Conservation (phyloP, 2,888 invertebrate genomes). For the Cantharis nigra region DNA sequence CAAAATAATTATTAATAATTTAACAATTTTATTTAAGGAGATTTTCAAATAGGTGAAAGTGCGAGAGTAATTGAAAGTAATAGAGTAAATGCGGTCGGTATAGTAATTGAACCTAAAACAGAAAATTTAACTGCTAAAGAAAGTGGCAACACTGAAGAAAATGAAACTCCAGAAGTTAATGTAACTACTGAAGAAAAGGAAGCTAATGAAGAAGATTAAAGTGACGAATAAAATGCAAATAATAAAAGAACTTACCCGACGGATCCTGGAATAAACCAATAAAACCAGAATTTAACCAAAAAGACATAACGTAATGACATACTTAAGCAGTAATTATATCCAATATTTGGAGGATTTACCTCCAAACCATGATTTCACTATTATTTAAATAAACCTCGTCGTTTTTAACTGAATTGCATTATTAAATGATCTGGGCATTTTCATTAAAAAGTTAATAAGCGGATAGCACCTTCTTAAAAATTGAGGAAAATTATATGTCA, state of each 20-base stretch:
- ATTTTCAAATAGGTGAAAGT: neutral
- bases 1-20: neutral
- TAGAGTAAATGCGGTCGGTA: neutral
- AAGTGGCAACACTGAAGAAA: neutral
- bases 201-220: neutral
- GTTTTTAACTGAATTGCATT: neutral
- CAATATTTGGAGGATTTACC: slow-evolving; percentile 11
- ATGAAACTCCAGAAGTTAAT: neutral
- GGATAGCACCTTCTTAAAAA: neutral
- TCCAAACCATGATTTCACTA: slow-evolving; percentile 18
- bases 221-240: neutral
- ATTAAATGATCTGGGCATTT: neutral
- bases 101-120: neutral
- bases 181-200: neutral
- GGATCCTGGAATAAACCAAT: slow-evolving; percentile 21
- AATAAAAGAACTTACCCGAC: slow-evolving; percentile 18
- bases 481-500: neutral
- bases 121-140: neutral
- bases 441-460: neutral
- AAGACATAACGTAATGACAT: slow-evolving; percentile 24
- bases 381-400: slow-evolving; percentile 13
- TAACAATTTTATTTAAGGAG: neutral
- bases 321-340: slow-evolving; percentile 12
- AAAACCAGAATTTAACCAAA: slow-evolving; percentile 20
- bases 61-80: neutral